A percentile compares a stretch with the other conserved stretches of the same genome.
phyloP scores from a whole-genome alignment of 2,797 vertebrate genomes.

The Chrysocyon brachyurus region DNA sequence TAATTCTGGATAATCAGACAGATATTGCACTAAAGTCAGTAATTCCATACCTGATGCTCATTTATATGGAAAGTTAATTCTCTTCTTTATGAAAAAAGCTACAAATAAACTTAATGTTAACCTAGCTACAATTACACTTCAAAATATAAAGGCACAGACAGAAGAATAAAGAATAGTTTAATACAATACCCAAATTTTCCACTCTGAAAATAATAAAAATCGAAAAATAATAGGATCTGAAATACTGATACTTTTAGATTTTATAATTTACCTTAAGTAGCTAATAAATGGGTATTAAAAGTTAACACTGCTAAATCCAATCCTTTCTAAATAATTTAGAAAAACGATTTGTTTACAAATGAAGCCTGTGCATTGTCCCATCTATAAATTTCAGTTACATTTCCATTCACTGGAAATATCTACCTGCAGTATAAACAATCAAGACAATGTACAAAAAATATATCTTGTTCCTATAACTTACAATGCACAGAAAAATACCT shows the following conservation, averaged over 20 bases:
- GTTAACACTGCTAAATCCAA: conserved; percentile 75
- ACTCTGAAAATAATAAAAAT: conserved; percentile 73
- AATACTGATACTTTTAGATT: conserved; percentile 62
- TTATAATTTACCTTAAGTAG: conserved; percentile 65
- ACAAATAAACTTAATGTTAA: conserved; percentile 75
- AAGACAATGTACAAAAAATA: conserved; percentile 87
- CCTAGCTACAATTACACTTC: conserved; percentile 70
- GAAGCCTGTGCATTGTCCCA: conserved; percentile 77
- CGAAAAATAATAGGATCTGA: conserved; percentile 65
- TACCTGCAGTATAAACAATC: conserved; percentile 84
- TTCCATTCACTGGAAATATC: conserved; percentile 76
- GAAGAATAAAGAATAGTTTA: conserved; percentile 71
- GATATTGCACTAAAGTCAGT: conserved; percentile 70
- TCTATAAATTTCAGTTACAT: conserved; percentile 77
- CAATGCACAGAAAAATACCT: conserved; percentile 87
- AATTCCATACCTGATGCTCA: conserved; percentile 65
- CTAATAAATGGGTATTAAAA: conserved; percentile 79
- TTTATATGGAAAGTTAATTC: conserved; percentile 71
- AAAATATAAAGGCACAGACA: conserved; percentile 79
- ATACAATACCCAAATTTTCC: conserved; percentile 58
- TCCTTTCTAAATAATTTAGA: conserved; percentile 82
- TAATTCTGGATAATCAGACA: conserved; percentile 59
- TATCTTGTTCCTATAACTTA: conserved; percentile 86
- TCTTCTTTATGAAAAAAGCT: conserved; percentile 74
- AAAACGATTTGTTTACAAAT: conserved; percentile 70